Conservation (phyloP, 92 coral and sea anemone species). For the Paragorgia papillata region DNA sequence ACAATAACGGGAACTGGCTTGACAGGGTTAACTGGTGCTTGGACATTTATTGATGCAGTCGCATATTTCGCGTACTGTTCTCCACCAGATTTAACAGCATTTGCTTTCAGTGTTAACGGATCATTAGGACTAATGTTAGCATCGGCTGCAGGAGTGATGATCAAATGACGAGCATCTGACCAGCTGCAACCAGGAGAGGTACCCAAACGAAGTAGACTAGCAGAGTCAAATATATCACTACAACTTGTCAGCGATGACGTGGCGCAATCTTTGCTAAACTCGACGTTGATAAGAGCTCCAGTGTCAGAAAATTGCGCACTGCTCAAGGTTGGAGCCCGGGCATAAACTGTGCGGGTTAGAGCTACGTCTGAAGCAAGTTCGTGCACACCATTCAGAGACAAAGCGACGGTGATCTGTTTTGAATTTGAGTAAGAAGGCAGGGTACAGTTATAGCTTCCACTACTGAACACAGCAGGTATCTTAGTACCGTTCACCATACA, state of each 20-base stretch:
- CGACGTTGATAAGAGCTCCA: slow-evolving; percentile 40
- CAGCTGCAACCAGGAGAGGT: slow-evolving; percentile 38
- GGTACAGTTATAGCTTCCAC: slow-evolving; percentile 7
- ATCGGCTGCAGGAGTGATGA: slow-evolving; percentile 42
- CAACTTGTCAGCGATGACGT: slow-evolving; percentile 23
- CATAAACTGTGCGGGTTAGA: slow-evolving; percentile 19
- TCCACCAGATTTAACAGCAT: slow-evolving; percentile 29
- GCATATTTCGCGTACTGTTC: slow-evolving; percentile 29
- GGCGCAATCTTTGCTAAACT: slow-evolving; percentile 41
- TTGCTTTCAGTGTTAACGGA: slow-evolving; percentile 14
- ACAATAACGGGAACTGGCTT: slow-evolving; percentile 37
- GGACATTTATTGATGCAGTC: slow-evolving; percentile 12
- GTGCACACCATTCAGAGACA: slow-evolving; percentile 28
- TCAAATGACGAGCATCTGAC: slow-evolving; percentile 35
- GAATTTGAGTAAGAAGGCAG: neutral
- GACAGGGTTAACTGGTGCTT: slow-evolving; percentile 36
- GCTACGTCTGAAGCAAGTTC: slow-evolving; percentile 1
- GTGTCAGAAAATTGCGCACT: slow-evolving; percentile 40
- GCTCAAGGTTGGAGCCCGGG: slow-evolving; percentile 31
- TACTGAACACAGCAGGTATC: neutral
- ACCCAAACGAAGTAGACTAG: slow-evolving; percentile 28
- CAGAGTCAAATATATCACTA: slow-evolving; percentile 29
- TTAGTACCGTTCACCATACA: slow-evolving; percentile 3
- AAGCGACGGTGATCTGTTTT: neutral
- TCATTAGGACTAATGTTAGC: slow-evolving; percentile 29